Evolutionary conservation across 2,888 invertebrate species (phyloP).

Genomic region (Anodontia alba): DNA sequence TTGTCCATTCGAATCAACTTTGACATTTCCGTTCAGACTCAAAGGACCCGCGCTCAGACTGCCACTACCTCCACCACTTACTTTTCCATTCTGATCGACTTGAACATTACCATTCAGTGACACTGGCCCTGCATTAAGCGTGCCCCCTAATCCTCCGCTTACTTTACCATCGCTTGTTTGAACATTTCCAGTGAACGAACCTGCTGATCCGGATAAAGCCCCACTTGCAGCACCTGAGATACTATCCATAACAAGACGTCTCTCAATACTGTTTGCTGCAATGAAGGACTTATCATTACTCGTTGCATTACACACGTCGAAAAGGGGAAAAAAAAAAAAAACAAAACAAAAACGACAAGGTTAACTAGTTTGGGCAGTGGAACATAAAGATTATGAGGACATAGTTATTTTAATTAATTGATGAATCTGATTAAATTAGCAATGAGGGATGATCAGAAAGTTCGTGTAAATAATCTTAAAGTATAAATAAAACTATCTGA

Average conservation of each 20-base stretch:
- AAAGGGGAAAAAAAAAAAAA: neutral
- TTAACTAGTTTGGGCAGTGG: neutral
- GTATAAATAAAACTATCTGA: too few relatives aligned
- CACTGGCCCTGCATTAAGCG: neutral
- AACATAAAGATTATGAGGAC: neutral
- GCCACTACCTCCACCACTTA: neutral
- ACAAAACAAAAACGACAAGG: neutral
- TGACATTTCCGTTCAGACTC: slow-evolving; percentile 5
- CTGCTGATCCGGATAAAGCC: neutral
- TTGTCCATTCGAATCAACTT: slow-evolving; percentile 3
- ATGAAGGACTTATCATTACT: neutral
- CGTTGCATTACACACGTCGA: too few relatives aligned
- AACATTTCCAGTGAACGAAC: neutral
- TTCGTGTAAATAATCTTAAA: too few relatives aligned
- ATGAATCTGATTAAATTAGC: neutral
- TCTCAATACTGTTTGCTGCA: neutral
- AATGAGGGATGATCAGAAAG: too few relatives aligned
- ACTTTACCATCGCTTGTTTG: neutral
- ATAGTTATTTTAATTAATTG: neutral
- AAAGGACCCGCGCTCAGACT: neutral
- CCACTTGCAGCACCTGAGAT: neutral
- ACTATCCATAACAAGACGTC: neutral
- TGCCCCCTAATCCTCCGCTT: neutral
- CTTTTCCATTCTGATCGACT: neutral
- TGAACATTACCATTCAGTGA: neutral